phyloP scores from a whole-genome alignment of 1,140 invertebrate genomes.

The Aethina tumida region DNA sequence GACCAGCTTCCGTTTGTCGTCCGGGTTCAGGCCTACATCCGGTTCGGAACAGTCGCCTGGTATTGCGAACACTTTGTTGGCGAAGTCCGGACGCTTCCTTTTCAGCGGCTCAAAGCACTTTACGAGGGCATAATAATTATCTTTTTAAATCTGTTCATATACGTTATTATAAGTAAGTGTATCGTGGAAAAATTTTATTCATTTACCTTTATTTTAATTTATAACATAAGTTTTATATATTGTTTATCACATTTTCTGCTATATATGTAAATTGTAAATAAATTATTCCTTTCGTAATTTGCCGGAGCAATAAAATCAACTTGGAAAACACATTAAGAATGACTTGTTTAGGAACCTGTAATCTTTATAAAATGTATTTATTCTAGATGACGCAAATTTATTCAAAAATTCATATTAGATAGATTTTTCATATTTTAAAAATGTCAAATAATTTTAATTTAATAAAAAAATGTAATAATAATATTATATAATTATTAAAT shows the following conservation, averaged over 20 bases:
- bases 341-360: no score
- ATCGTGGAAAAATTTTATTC: neutral
- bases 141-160: neutral
- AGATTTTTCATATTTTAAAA: no score
- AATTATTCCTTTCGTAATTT: neutral
- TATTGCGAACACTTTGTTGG: slow-evolving; percentile 50
- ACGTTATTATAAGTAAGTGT: neutral
- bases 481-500: no score
- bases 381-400: no score
- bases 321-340: no score
- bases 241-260: neutral
- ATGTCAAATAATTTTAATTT: no score
- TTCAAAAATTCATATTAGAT: no score
- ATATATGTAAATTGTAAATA: no score
- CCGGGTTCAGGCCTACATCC: slow-evolving; percentile 48
- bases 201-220: neutral
- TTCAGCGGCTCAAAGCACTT: slow-evolving; percentile 24
- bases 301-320: no score
- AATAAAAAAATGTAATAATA: no score
- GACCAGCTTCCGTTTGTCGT: slow-evolving; percentile 46
- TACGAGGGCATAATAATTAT: neutral
- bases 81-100: slow-evolving; percentile 44
- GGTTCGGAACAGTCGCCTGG: slow-evolving; percentile 50
- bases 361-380: no score
- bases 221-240: neutral